Conservation (phyloP, 2,888 invertebrate species). For the Tetranychus piercei region DNA sequence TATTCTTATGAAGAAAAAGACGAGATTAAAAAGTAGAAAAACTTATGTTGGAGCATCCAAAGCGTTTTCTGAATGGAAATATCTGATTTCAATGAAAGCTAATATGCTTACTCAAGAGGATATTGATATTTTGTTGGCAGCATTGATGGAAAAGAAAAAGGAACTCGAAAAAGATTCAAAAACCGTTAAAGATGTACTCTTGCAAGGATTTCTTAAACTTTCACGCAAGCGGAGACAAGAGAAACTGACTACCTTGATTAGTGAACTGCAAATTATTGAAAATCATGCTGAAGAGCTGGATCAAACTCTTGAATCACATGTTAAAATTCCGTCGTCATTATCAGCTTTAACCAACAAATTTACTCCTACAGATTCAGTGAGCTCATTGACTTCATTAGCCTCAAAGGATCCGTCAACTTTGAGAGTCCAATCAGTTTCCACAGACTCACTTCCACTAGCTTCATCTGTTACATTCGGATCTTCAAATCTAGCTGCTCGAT, state of each 20-base stretch:
- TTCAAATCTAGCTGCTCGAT: no score
- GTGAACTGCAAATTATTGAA: constrained; percentile 53
- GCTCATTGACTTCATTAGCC: no score
- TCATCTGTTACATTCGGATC: no score
- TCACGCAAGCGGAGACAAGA: constrained; percentile 52
- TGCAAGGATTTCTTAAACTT: constrained; percentile 63
- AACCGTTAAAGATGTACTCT: constrained; percentile 56
- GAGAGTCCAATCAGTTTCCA: no score
- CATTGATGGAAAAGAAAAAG: constrained; percentile 56
- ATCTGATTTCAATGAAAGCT: constrained; percentile 27
- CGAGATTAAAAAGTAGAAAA: neutral
- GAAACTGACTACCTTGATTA: constrained; percentile 45
- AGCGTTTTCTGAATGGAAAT: constrained; percentile 26
- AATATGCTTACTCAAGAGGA: constrained; percentile 47
- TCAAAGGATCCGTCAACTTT: no score
- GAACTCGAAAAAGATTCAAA: constrained; percentile 50
- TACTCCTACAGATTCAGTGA: no score
- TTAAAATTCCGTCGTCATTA: no score
- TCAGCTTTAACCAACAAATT: no score
- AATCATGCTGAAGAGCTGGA: constrained; percentile 47
- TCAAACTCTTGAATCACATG: constrained; percentile 35
- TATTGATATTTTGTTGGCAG: constrained; percentile 59
- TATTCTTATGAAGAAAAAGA: constrained; percentile 23
- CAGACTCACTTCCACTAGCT: no score
- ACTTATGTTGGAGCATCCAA: neutral